These are phyloP conservation scores for Marmota monax DNA, from an alignment of 2,113 vertebrate genomes.

Conservation along the genomic window DNA sequence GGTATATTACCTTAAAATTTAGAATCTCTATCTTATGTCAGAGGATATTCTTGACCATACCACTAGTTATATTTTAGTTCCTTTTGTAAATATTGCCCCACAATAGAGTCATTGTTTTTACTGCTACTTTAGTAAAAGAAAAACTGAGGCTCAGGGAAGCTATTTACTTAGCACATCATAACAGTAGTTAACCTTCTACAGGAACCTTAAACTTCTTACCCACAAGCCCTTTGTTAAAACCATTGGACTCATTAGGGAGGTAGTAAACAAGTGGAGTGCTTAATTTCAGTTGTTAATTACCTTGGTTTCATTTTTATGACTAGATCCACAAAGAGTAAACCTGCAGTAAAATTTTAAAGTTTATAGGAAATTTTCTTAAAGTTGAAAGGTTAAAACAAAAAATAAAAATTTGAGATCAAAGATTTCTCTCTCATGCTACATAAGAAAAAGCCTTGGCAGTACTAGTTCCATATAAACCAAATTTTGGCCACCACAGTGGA, in stretches of 20 bases:
- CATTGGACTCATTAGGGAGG: background rate
- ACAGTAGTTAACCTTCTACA: slow-evolving; percentile 36
- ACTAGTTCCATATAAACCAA: background rate
- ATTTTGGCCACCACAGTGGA: background rate
- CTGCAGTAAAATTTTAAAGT: slow-evolving; percentile 32
- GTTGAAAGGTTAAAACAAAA: slow-evolving; percentile 32
- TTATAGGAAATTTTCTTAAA: slow-evolving; percentile 29
- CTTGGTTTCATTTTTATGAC: slow-evolving; percentile 60
- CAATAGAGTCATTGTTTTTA: slow-evolving; percentile 14
- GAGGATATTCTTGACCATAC: slow-evolving; percentile 12
- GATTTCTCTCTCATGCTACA: background rate
- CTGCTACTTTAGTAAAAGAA: slow-evolving; percentile 50
- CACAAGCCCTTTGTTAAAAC: slow-evolving; percentile 40
- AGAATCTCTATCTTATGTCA: background rate
- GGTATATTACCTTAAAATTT: slow-evolving; percentile 16
- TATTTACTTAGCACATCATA: slow-evolving; percentile 17
- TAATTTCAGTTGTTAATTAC: background rate
- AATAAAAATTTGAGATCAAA: slow-evolving; percentile 29
- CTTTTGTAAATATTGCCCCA: slow-evolving; percentile 46
- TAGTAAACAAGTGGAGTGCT: background rate
- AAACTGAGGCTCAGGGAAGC: slow-evolving; percentile 33
- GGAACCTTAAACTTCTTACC: slow-evolving; percentile 21
- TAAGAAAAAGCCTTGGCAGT: slow-evolving; percentile 1
- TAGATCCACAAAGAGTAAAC: slow-evolving; percentile 44
- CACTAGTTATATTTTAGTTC: background rate